These are phyloP conservation scores for Dione juno DNA, from an alignment of 2,888 invertebrate species.

Conservation along the genomic window DNA sequence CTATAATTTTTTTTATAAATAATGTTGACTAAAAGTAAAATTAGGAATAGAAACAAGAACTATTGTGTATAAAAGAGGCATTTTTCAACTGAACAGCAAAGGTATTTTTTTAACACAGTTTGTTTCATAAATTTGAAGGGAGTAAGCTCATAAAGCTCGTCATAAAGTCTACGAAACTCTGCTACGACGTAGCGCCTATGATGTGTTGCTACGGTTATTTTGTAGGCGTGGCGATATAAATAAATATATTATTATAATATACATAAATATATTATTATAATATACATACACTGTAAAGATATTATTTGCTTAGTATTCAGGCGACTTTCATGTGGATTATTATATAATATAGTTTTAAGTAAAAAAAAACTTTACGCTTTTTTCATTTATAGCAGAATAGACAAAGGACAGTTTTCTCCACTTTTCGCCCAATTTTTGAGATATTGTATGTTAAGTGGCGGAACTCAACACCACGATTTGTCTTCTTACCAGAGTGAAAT, in stretches of 20 bases:
- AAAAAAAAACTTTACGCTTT: too few relatives aligned
- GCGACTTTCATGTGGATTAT: neutral
- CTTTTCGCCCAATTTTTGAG: too few relatives aligned
- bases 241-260: conserved; percentile 1
- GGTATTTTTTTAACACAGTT: conserved; percentile 20
- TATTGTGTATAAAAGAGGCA: neutral
- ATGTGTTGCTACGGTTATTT: conserved; percentile 28
- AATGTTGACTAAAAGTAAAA: too few relatives aligned
- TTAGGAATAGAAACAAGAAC: neutral
- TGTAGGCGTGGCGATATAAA: conserved; percentile 5
- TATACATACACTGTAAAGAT: neutral
- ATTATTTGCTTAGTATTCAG: conserved; percentile 2
- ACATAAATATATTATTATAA: neutral
- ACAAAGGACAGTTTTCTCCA: too few relatives aligned
- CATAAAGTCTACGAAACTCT: conserved; percentile 42
- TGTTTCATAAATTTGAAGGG: conserved; percentile 41
- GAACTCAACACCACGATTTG: too few relatives aligned
- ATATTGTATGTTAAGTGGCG: too few relatives aligned
- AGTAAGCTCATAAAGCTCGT: conserved; percentile 41
- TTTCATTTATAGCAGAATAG: too few relatives aligned
- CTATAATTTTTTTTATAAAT: too few relatives aligned
- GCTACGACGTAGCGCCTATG: conserved; percentile 36
- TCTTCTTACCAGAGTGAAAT: too few relatives aligned
- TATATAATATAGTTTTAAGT: too few relatives aligned
- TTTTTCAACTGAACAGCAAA: neutral